Evolutionary conservation across 2,113 vertebrate species (phyloP), one percentile per base, ranked within the genome.

Genomic region (Lethenteron camtschaticum): DNA sequence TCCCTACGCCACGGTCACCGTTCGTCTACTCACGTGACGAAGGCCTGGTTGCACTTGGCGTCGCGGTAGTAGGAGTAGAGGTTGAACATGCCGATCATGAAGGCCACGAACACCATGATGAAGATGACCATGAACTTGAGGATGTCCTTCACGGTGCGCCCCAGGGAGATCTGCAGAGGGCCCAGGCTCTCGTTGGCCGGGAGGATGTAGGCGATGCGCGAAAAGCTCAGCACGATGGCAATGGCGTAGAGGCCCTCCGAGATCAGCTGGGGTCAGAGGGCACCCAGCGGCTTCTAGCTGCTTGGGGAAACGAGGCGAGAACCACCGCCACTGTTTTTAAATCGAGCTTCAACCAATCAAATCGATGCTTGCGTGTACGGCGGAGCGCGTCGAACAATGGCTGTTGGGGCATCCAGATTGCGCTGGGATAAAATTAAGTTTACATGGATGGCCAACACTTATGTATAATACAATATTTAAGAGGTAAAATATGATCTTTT

Each of bases 121-220:
- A 96, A 96, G 81, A 96, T 96, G 80, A 96, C 92, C 90, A 96
- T 96, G 81, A 96, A 96, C 81, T 96, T 96, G 83, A 96, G 96
- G 83, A 96, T 96, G 72, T 96, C 91, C 77, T 96, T 96, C 74
- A 96, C 90, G 0, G 92, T 96, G 75, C 92, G 88, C 11, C 92
- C 92, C 76, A 96, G 74, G 5, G 90, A 96, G 79, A 96, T 96
- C 84, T 96, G 92, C 78, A 96, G 82, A 3, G 90, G 92, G 9
- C 92, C 92, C 4, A 96, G 96, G 79, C 92, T 96, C 81, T 96
- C 92, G 2, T 96, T 96, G 79, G 92, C 92, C 11, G 92, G 92
- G 74, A 96, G 84, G 82, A 96, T 95, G 81, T 96, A 96, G 69
- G 90, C 92, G 56, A 96, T 96, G 66, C 92, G 84, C 11, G 92